Evolutionary conservation across 2,113 vertebrate genomes (phyloP).

Genomic region (Cryptomyrus ogoouensis): DNA sequence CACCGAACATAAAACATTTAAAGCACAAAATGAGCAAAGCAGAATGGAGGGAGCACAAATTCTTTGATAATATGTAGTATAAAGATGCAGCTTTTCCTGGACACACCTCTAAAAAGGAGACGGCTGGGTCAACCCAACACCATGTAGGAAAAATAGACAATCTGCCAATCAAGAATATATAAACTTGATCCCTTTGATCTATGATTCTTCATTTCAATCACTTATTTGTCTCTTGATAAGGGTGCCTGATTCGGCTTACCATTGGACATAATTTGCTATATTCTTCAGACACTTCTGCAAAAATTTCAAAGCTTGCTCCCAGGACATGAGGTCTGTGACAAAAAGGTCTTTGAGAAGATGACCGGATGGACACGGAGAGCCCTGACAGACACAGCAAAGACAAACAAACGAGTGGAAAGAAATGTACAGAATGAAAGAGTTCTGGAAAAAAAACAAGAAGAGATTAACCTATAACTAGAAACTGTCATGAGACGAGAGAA

Average conservation of each 20-base stretch:
- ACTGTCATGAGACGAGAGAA: background rate
- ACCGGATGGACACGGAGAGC: background rate
- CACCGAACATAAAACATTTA: constrained; percentile 13
- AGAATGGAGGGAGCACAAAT: constrained; percentile 34
- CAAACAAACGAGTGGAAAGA: background rate
- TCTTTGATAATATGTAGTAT: constrained; percentile 48
- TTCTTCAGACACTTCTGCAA: background rate
- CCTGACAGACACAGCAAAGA: background rate
- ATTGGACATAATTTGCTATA: constrained; percentile 4
- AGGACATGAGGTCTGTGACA: too few relatives aligned
- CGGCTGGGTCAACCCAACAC: background rate
- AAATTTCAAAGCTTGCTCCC: background rate
- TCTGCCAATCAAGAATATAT: background rate
- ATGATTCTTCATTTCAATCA: background rate
- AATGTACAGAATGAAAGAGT: background rate
- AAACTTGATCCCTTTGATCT: constrained; percentile 4
- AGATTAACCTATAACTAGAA: constrained; percentile 20
- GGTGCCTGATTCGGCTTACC: background rate
- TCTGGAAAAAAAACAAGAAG: background rate
- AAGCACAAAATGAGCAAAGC: background rate
- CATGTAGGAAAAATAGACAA: background rate
- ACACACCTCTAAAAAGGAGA: background rate
- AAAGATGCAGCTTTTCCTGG: constrained; percentile 61
- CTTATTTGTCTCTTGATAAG: background rate
- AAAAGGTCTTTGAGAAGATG: background rate